Evolutionary conservation across 2,888 invertebrate species (phyloP).

Genomic region (Amorpha juglandis): DNA sequence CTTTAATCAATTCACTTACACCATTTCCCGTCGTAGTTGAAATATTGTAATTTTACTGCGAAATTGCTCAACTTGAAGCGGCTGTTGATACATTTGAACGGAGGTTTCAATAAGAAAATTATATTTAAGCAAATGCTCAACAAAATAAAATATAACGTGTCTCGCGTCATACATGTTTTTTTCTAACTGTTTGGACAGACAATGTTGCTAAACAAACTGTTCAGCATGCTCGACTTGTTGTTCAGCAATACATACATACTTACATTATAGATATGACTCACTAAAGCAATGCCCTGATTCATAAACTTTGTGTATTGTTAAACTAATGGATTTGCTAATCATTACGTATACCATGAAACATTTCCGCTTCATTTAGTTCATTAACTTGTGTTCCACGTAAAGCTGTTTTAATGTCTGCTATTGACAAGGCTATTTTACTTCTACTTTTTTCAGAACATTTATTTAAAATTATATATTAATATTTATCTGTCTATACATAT

Average conservation of each 20-base stretch:
- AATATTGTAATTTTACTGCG: slow-evolving; percentile 31
- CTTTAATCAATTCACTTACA: slow-evolving; percentile 10
- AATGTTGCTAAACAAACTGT: too few species aligned
- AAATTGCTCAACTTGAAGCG: slow-evolving; percentile 36
- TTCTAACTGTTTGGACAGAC: too few species aligned
- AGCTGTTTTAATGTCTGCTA: not conserved
- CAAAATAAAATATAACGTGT: not conserved
- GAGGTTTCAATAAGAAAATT: not conserved
- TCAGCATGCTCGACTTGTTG: not conserved
- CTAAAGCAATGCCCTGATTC: not conserved
- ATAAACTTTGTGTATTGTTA: not conserved
- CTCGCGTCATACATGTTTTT: too few species aligned
- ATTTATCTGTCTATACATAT: too few species aligned
- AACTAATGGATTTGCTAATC: slow-evolving; percentile 5
- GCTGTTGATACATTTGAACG: not conserved
- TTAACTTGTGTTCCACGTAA: slow-evolving; percentile 12
- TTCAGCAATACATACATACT: not conserved
- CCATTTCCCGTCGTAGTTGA: slow-evolving; percentile 17
- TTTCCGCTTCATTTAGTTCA: slow-evolving; percentile 8
- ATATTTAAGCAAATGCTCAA: not conserved
- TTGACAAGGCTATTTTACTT: not conserved
- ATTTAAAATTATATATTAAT: too few species aligned
- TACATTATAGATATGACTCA: not conserved
- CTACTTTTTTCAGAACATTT: not conserved
- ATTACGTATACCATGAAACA: not conserved